Evolutionary conservation across 2,113 vertebrate genomes (phyloP), one percentile per base, ranked within the genome.

Genomic region (Callospermophilus lateralis): DNA sequence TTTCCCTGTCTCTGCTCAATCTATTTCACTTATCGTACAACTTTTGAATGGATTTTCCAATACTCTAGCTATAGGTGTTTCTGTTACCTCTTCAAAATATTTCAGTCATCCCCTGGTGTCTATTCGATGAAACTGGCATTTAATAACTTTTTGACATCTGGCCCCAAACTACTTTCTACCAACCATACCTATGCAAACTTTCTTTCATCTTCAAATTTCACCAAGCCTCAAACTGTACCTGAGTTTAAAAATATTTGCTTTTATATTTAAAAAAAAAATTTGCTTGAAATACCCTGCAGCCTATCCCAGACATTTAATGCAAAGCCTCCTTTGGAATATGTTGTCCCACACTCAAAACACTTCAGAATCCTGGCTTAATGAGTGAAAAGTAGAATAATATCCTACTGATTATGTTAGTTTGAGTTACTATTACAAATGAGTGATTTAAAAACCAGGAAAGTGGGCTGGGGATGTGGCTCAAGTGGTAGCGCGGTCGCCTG

Each of bases 71-170:
- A 4, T 8, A 65, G 55, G 45, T 70, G 37, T 91, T 84, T 79
- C 70, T 39, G 51, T 89, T 65, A 87, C 20, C 37, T 92, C 70
- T 93, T 89, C 89, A 96, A 85, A 92, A 87, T 63, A 12, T 2
- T 86, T 91, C 42, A 22, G 73, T 85, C 86, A 8, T 30, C 91
- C 91, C 68, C 30, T 1, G 4, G 68, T 83, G 63, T 89, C 63
- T 93, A 42, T 37, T 77, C 85, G 85, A 58, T 70, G 87, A 79
- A 89, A 53, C 32, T 4, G 9, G 65, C 51, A 92, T 77, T 86
- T 45, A 53, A 91, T 61, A 34, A 15, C 30, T 26, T 63, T 63
- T 95, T 74, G 32, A 48, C 53, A 83, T 94, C n/a, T 83, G 73
- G 39, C 7, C 20, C 22, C 39, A 34, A 72, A 42, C 10, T 72